Base-by-base conservation (phyloP, 92 coral and sea anemone genomes). In the Siderastrea radians region DNA sequence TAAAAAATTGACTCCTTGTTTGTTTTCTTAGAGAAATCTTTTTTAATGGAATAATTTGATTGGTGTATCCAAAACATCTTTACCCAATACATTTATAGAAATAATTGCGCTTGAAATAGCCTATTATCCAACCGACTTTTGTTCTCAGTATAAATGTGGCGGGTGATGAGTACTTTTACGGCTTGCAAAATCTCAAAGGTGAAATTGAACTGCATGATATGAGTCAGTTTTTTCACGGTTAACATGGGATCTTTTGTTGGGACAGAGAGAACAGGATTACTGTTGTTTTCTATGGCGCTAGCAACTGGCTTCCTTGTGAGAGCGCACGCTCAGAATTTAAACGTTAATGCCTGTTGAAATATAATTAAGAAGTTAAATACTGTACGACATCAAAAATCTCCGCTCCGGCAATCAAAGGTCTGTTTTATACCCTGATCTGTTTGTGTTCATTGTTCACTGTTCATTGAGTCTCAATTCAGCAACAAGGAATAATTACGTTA, bases 21-120 rank as follows among this genome's bases (percentile, higher is more conserved):
- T 55, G 3, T 43, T 64, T 11, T 75, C 47, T 38, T 4, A 43
- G 16, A 7, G 79, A 75, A 55, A 52, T 1, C 59, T 51, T 16
- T 73, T 26, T 7, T 4, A 17, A 8, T 49, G 61, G 61, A 45
- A 49, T 44, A 55, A 4, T 73, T 5, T 43, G 79, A 54, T 75
- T 75, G 79, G 79, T 75, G 49, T 4, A 19, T 9, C 38, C 63
- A 54, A 49, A 75, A 75, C 63, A 75, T 59, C 47, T 53, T 75
- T n/a, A 17, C 7, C 49, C 55, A 51, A 73, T 10, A 73, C 13
- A 69, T 45, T 46, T 10, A 69, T 11, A 46, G 16, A 47, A 47
- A 47, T 15, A 70, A 48, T 50, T 43, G 72, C 16, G 57, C 63
- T 59, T 59, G 63, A 47, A 49, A 57, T 71, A 49, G 57, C 48